A percentile compares a stretch with the other conserved stretches of the same genome.
These are phyloP conservation scores for Halcyon chelicuti DNA, from an alignment of 2,797 vertebrate species.

Conservation along the genomic window DNA sequence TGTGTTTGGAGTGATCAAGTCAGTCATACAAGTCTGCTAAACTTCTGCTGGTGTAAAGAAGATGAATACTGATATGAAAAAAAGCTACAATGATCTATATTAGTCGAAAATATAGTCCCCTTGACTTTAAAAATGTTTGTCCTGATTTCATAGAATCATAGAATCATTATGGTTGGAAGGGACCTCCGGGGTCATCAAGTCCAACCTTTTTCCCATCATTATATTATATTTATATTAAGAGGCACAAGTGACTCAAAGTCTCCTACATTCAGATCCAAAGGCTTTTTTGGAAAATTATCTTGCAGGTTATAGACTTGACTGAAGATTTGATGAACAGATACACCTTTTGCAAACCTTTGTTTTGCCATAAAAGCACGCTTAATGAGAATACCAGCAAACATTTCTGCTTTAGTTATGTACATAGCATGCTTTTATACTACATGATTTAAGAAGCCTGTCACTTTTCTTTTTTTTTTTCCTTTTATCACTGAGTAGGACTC, in stretches of 20 bases:
- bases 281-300: background rate
- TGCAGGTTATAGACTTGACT: background rate
- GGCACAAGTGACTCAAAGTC: background rate
- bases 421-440: background rate
- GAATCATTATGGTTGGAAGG: too few relatives aligned
- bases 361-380: background rate
- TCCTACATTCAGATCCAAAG: background rate
- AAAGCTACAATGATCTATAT: background rate
- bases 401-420: background rate
- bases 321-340: background rate
- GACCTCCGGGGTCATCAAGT: too few relatives aligned
- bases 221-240: background rate
- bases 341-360: background rate
- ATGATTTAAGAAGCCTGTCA: background rate
- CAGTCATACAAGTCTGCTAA: background rate
- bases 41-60: background rate
- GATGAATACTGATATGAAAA: background rate
- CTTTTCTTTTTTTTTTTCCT: background rate
- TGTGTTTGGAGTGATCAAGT: background rate
- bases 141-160: background rate
- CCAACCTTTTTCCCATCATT: too few relatives aligned
- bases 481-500: background rate
- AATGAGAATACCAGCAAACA: background rate
- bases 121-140: background rate
- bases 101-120: background rate